Percentiles rank a stretch among this genome's conserved stretches.
These are phyloP conservation scores for Hyppa rectilinea DNA, from an alignment of 2,888 invertebrate species.

Conservation along the genomic window DNA sequence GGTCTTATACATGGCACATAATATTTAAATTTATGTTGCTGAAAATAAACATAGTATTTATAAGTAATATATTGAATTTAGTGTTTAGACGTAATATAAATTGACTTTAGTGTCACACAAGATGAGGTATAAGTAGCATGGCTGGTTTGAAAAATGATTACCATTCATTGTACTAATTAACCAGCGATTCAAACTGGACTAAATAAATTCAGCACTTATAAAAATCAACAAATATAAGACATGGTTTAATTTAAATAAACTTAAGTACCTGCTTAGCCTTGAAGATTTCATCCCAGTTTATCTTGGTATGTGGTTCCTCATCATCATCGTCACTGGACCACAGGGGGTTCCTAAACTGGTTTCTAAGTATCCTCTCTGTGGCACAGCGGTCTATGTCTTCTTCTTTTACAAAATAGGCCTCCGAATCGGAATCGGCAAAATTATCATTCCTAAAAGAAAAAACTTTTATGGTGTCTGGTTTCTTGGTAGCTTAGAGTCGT, in stretches of 20 bases:
- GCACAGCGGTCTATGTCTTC: slow-evolving; percentile 78
- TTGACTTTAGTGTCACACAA: too few species aligned
- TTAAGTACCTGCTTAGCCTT: slow-evolving; percentile 21
- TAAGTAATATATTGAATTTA: too few species aligned
- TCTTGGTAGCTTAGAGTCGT: not conserved
- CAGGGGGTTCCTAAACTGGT: slow-evolving; percentile 79
- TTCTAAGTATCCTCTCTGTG: slow-evolving; percentile 79
- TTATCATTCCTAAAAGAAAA: slow-evolving; percentile 73
- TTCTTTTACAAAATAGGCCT: slow-evolving; percentile 74
- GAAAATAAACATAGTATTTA: slow-evolving; percentile 43
- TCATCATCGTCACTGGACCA: slow-evolving; percentile 80
- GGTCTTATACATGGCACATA: slow-evolving; percentile 76
- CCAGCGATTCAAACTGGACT: not conserved
- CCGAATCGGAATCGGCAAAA: slow-evolving; percentile 47
- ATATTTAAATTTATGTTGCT: slow-evolving; percentile 61
- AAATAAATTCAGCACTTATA: not conserved
- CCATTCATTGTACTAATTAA: not conserved
- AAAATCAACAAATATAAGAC: not conserved
- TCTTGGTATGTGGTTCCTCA: slow-evolving; percentile 63
- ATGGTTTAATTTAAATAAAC: not conserved
- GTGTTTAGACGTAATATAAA: too few species aligned
- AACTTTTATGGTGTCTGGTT: too few species aligned
- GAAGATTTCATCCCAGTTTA: slow-evolving; percentile 81
- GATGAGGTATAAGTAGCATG: not conserved
- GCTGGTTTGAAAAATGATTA: slow-evolving; percentile 61